phyloP scores from a whole-genome alignment of 2,797 vertebrate genomes.

The Syngnathus acus region DNA sequence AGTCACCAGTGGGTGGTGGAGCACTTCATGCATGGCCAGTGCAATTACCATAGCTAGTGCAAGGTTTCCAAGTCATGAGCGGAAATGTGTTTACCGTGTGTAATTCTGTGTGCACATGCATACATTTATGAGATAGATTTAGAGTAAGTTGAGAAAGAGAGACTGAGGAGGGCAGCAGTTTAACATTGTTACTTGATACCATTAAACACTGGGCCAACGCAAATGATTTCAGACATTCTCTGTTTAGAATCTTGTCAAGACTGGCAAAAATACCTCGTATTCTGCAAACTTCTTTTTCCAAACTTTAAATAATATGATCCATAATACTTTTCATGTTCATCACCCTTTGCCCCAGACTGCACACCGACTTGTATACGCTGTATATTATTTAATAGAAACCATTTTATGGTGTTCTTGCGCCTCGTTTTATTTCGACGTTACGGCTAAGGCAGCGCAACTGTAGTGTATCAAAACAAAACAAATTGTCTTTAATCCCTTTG shows the following conservation, averaged over 20 bases:
- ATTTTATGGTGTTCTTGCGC: slow-evolving; percentile 28
- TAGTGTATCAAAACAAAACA: slow-evolving; percentile 50
- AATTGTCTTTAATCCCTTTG: slow-evolving; percentile 42
- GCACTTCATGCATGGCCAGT: slow-evolving; percentile 43
- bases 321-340: slow-evolving; percentile 41
- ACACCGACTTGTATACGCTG: slow-evolving; percentile 32
- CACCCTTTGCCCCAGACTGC: slow-evolving; percentile 36
- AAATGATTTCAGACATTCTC: slow-evolving; percentile 45
- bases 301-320: slow-evolving; percentile 25
- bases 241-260: slow-evolving; percentile 38
- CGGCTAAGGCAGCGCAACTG: slow-evolving; percentile 35
- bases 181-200: slow-evolving; percentile 24
- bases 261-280: background rate
- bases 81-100: slow-evolving; percentile 19
- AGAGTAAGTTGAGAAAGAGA: background rate
- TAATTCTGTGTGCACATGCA: slow-evolving; percentile 28
- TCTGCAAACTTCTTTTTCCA: background rate
- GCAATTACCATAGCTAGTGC: slow-evolving; percentile 39
- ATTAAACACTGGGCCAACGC: background rate
- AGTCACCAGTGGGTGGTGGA: slow-evolving; percentile 32
- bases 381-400: slow-evolving; percentile 35
- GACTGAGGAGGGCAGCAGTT: slow-evolving; percentile 3
- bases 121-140: slow-evolving; percentile 31
- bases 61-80: slow-evolving; percentile 44
- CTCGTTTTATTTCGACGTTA: slow-evolving; percentile 27